phyloP scores from a whole-genome alignment of 1,140 invertebrate species.

The Tetranychus cinnabarinus region DNA sequence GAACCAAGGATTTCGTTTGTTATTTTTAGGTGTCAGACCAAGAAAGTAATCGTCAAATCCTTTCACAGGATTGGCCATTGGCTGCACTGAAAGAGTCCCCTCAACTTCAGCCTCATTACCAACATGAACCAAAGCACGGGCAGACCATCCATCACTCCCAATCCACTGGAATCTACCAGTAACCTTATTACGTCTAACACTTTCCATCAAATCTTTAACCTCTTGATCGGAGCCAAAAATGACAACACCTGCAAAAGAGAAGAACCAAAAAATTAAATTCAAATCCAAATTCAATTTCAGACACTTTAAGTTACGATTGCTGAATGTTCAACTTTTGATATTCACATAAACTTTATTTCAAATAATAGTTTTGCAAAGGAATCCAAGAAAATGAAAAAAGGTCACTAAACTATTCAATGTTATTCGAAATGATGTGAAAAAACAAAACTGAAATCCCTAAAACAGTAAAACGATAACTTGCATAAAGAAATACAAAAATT shows the following conservation, averaged over 20 bases:
- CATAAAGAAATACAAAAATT: too few relatives aligned
- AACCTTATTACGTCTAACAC: conserved; percentile 58
- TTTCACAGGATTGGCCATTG: conserved; percentile 55
- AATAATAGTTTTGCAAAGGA: too few relatives aligned
- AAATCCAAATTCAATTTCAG: neutral
- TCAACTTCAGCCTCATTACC: conserved; percentile 53
- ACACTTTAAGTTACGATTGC: too few relatives aligned
- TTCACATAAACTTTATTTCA: too few relatives aligned
- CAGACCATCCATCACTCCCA: conserved; percentile 20
- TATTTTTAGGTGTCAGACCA: conserved; percentile 54
- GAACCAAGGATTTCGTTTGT: conserved; percentile 76
- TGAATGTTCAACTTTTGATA: too few relatives aligned
- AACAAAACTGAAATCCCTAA: too few relatives aligned
- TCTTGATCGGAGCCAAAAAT: conserved; percentile 90
- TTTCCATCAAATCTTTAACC: conserved; percentile 75
- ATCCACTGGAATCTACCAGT: conserved; percentile 81
- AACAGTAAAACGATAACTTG: too few relatives aligned
- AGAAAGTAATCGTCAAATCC: conserved; percentile 77
- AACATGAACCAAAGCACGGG: conserved; percentile 55
- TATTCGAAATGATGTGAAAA: too few relatives aligned
- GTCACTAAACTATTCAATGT: too few relatives aligned
- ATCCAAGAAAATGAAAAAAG: too few relatives aligned
- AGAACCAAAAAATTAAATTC: neutral
- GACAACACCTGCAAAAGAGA: conserved; percentile 41
- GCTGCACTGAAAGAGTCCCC: conserved; percentile 63